A percentile compares a stretch with the other conserved stretches of the same genome.
phyloP scores from a whole-genome alignment of 1,140 invertebrate genomes.

The Monochamus saltuarius region DNA sequence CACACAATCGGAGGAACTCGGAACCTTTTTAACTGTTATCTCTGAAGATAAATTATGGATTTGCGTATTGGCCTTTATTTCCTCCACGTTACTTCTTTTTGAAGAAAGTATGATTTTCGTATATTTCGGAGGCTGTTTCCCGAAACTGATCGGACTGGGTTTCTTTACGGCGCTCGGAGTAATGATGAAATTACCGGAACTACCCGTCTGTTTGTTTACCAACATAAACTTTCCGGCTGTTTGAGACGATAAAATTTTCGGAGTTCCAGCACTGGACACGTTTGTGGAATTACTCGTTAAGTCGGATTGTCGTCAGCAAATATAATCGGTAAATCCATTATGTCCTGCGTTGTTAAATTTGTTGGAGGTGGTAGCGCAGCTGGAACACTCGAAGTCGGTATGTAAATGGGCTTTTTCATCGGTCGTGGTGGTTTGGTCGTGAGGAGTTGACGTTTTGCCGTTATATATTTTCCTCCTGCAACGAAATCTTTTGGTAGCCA shows the following conservation, averaged over 20 bases:
- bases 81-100: conserved; percentile 45
- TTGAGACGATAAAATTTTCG: conserved; percentile 27
- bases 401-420: conserved; percentile 31
- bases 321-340: conserved; percentile 66
- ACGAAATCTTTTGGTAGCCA: too few relatives aligned
- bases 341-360: conserved; percentile 61
- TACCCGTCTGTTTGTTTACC: conserved; percentile 44
- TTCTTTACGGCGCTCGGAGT: conserved; percentile 29
- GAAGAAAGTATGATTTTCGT: conserved; percentile 58
- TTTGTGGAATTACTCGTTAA: conserved; percentile 4
- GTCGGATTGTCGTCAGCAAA: conserved; percentile 62
- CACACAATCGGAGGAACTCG: neutral
- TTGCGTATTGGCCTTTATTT: conserved; percentile 19
- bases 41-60: conserved; percentile 26
- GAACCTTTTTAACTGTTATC: conserved; percentile 29
- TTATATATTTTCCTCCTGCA: conserved; percentile 36
- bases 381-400: conserved; percentile 18
- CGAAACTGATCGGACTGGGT: conserved; percentile 23
- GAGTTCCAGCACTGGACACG: neutral
- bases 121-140: conserved; percentile 52
- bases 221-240: conserved; percentile 43
- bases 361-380: conserved; percentile 44
- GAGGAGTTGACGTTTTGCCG: conserved; percentile 41
- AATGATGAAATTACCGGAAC: conserved; percentile 40
- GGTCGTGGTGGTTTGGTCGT: conserved; percentile 29